phyloP scores from a whole-genome alignment of 2,797 vertebrate species.

The Diplodus puntazzo region DNA sequence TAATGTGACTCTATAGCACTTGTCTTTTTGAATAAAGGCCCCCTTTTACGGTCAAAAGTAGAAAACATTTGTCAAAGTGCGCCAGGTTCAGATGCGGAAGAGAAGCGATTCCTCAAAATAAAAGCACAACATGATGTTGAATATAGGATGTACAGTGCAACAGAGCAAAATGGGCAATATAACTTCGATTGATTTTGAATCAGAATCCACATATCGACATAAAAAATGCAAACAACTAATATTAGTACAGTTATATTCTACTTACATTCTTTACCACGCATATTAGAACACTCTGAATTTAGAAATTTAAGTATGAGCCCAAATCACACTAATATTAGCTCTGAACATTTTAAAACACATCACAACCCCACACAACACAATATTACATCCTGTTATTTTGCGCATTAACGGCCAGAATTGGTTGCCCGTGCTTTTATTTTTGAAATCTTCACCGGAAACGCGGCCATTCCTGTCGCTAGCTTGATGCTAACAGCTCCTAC shows the following conservation, averaged over 20 bases:
- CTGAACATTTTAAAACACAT: not conserved
- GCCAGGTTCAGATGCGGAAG: not conserved
- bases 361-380: too few relatives aligned
- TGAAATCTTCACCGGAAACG: conserved; percentile 29
- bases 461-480: accelerated
- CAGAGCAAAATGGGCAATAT: accelerated
- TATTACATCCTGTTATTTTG: too few relatives aligned
- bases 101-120: conserved; percentile 31
- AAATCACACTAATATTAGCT: not conserved
- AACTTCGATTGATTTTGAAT: not conserved
- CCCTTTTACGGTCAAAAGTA: not conserved
- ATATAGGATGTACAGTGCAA: not conserved
- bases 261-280: accelerated
- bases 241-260: accelerated
- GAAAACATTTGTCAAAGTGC: not conserved
- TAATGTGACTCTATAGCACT: not conserved
- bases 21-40: not conserved
- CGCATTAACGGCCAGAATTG: accelerated
- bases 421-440: conserved; percentile 20
- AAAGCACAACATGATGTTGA: not conserved
- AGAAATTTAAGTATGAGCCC: not conserved
- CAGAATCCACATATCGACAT: not conserved
- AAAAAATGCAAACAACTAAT: accelerated
- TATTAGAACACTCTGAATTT: not conserved
- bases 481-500: conserved; percentile 51